Evolutionary conservation across 2,797 vertebrate genomes (phyloP).

Genomic region (Florisuga fusca): DNA sequence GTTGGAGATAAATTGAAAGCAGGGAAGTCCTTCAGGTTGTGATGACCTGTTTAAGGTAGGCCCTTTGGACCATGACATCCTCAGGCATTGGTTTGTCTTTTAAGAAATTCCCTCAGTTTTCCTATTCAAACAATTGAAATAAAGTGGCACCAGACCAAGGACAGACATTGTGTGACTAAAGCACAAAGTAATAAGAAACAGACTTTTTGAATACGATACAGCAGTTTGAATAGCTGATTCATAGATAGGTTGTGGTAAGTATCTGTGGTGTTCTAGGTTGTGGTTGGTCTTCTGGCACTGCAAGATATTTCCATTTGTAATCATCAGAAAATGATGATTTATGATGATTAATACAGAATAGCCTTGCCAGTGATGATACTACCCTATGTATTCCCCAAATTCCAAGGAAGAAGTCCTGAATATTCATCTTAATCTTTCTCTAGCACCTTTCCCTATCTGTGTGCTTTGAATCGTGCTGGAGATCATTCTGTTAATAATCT

Average conservation of each 20-base stretch:
- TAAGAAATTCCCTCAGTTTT: conserved; percentile 27
- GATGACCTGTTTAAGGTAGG: background rate
- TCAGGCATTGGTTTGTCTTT: conserved; percentile 22
- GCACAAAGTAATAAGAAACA: conserved; percentile 23
- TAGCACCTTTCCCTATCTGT: background rate
- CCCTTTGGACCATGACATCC: background rate
- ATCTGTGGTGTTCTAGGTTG: background rate
- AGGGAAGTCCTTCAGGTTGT: background rate
- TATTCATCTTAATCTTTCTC: background rate
- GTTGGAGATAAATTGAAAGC: background rate
- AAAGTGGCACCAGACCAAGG: conserved; percentile 35
- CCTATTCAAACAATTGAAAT: conserved; percentile 17
- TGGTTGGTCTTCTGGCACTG: background rate
- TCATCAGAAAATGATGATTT: background rate
- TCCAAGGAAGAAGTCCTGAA: background rate
- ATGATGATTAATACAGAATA: background rate
- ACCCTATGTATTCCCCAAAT: background rate
- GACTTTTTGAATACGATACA: background rate
- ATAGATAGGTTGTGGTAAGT: background rate
- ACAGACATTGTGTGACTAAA: conserved; percentile 38
- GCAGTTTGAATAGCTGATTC: conserved; percentile 8
- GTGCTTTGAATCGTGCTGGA: background rate
- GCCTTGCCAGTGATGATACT: background rate
- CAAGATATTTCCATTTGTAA: background rate
- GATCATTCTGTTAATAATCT: background rate